phyloP scores from a whole-genome alignment of 2,888 invertebrate species.

The Entomobrya proxima region DNA sequence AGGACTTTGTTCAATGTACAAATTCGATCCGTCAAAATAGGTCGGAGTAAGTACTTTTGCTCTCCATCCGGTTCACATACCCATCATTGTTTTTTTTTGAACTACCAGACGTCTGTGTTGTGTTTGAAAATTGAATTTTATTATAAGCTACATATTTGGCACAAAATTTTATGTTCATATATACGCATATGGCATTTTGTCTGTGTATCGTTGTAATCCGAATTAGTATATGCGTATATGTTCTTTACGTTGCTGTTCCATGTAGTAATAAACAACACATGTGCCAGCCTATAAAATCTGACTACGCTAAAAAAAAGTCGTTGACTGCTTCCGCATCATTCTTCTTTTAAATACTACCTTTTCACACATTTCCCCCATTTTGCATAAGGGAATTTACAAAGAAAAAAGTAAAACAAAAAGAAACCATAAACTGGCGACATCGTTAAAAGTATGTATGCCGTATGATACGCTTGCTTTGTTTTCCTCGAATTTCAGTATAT shows the following conservation, averaged over 20 bases:
- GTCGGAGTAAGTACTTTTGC: neutral
- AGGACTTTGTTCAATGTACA: constrained; percentile 33
- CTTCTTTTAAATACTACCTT: constrained; percentile 23
- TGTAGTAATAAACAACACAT: constrained; percentile 42
- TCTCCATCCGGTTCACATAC: neutral
- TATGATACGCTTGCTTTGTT: constrained; percentile 16
- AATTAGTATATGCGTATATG: constrained; percentile 5
- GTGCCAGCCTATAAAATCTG: constrained; percentile 35
- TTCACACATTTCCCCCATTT: constrained; percentile 28
- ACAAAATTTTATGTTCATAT: neutral
- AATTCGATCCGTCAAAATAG: constrained; percentile 52
- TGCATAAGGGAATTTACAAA: neutral
- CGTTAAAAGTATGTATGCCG: neutral
- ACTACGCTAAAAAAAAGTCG: constrained; percentile 36
- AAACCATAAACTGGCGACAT: neutral
- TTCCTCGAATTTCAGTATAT: constrained; percentile 6
- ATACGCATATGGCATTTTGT: neutral
- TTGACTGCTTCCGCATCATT: constrained; percentile 43
- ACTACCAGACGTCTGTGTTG: too few relatives aligned
- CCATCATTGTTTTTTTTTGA: constrained; percentile 26
- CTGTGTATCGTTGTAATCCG: neutral
- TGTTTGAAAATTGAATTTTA: too few relatives aligned
- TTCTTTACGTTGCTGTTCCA: neutral
- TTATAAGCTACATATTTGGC: too few relatives aligned
- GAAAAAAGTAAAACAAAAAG: neutral